Conservation (phyloP, 2,113 vertebrate genomes). For the Pseudorasbora parva region DNA sequence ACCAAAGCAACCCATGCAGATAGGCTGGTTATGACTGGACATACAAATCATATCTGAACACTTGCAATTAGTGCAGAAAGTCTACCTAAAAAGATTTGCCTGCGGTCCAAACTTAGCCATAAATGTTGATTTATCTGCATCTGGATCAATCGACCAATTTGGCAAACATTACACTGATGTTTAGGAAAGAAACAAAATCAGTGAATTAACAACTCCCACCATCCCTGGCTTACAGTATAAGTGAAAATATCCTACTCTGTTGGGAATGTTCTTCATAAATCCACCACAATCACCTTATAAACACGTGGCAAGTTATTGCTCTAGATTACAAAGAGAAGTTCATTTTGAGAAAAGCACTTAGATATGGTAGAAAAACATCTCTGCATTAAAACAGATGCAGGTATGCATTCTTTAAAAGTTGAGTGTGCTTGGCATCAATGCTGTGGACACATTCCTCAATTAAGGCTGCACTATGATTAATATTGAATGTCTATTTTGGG, state of each 20-base stretch:
- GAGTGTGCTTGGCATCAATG: background rate
- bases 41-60: background rate
- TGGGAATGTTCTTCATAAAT: background rate
- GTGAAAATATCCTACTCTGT: background rate
- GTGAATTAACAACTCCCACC: background rate
- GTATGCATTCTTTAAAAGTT: background rate
- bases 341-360: background rate
- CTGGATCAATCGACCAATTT: background rate
- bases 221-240: background rate
- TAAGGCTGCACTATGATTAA: slow-evolving; percentile 28
- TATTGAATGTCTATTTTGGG: slow-evolving; percentile 17
- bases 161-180: background rate
- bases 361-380: background rate
- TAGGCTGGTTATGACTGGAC: too few relatives aligned
- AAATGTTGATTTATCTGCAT: background rate
- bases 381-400: background rate
- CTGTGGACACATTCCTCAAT: slow-evolving; percentile 18
- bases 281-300: background rate
- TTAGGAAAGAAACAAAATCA: background rate
- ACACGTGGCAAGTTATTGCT: background rate
- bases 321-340: background rate
- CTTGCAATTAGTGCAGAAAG: too few relatives aligned
- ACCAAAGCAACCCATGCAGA: too few relatives aligned
- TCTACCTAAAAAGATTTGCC: too few relatives aligned
- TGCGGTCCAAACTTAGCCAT: background rate